Evolutionary conservation across 2,888 invertebrate species (phyloP).

Genomic region (Caenorhabditis drosophilae): DNA sequence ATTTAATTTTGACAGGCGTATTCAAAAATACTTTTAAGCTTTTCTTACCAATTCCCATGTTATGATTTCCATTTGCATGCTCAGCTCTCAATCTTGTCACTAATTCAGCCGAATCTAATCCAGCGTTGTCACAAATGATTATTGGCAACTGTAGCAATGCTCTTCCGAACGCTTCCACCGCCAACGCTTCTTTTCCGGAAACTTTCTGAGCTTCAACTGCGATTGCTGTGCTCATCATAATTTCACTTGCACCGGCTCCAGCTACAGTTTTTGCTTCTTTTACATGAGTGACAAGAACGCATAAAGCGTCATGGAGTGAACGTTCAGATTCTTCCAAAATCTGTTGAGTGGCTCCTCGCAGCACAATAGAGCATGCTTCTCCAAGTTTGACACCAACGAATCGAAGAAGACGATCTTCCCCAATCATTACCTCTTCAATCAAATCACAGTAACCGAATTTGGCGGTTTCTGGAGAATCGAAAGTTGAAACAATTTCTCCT

Average conservation of each 20-base stretch:
- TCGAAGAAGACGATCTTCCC: slow-evolving; percentile 90
- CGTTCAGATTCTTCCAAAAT: slow-evolving; percentile 98
- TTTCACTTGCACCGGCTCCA: slow-evolving; percentile 83
- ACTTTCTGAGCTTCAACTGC: slow-evolving; percentile 60
- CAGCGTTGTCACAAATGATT: slow-evolving; percentile 97
- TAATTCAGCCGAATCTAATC: slow-evolving; percentile 93
- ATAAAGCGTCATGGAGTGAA: slow-evolving; percentile 95
- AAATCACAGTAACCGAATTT: slow-evolving; percentile 91
- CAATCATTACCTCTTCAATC: slow-evolving; percentile 98
- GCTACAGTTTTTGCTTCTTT: slow-evolving; percentile 85
- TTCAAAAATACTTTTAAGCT: background rate
- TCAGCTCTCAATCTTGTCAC: slow-evolving; percentile 88
- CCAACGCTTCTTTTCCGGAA: slow-evolving; percentile 94
- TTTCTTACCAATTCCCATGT: slow-evolving; percentile 80
- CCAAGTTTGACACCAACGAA: slow-evolving; percentile 76
- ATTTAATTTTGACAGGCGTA: background rate
- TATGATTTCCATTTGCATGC: slow-evolving; percentile 82
- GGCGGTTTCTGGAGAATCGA: slow-evolving; percentile 88
- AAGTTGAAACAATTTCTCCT: slow-evolving; percentile 97
- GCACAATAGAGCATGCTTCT: slow-evolving; percentile 93
- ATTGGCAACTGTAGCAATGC: slow-evolving; percentile 84
- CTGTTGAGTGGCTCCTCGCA: slow-evolving; percentile 96
- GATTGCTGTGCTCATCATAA: slow-evolving; percentile 94
- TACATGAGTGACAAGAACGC: slow-evolving; percentile 92
- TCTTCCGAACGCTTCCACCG: slow-evolving; percentile 90